These are phyloP conservation scores for Chironomus riparius DNA, from an alignment of 2,888 invertebrate genomes.

Conservation along the genomic window DNA sequence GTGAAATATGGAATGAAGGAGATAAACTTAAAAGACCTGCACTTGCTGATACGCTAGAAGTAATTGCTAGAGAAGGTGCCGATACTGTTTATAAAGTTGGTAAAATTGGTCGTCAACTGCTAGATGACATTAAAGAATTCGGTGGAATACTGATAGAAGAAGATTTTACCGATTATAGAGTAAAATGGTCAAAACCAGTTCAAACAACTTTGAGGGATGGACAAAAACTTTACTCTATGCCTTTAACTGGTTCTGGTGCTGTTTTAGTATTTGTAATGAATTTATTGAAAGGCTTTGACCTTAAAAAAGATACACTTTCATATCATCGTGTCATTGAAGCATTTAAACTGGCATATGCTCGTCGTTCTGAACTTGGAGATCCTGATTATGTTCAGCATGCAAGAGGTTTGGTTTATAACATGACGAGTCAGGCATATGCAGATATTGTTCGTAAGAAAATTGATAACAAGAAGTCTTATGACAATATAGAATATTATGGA, in stretches of 20 bases:
- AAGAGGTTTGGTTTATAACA: constrained; percentile 45
- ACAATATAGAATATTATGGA: constrained; percentile 59
- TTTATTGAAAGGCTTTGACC: constrained; percentile 53
- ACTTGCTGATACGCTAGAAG: constrained; percentile 47
- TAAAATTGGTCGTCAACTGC: constrained; percentile 32
- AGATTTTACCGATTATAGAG: constrained; percentile 56
- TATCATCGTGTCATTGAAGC: constrained; percentile 69
- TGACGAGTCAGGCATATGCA: constrained; percentile 54
- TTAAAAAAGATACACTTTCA: constrained; percentile 39
- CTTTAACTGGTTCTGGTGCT: constrained; percentile 77
- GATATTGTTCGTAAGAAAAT: constrained; percentile 42
- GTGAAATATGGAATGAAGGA: constrained; percentile 39
- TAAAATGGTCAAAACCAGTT: constrained; percentile 51
- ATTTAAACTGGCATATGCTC: constrained; percentile 78
- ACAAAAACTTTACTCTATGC: constrained; percentile 58
- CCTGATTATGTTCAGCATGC: constrained; percentile 42
- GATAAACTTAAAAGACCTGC: constrained; percentile 41
- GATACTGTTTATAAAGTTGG: constrained; percentile 49
- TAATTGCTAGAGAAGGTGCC: constrained; percentile 47
- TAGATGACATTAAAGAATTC: constrained; percentile 53
- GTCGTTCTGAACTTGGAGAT: constrained; percentile 71
- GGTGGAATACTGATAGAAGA: constrained; percentile 62
- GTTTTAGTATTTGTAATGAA: constrained; percentile 68
- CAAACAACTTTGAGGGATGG: constrained; percentile 48
- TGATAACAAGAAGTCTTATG: constrained; percentile 49